A percentile compares a stretch with the other conserved stretches of the same genome.
Evolutionary conservation across 2,113 vertebrate species (phyloP).

Genomic region (Neopipo cinnamomea): DNA sequence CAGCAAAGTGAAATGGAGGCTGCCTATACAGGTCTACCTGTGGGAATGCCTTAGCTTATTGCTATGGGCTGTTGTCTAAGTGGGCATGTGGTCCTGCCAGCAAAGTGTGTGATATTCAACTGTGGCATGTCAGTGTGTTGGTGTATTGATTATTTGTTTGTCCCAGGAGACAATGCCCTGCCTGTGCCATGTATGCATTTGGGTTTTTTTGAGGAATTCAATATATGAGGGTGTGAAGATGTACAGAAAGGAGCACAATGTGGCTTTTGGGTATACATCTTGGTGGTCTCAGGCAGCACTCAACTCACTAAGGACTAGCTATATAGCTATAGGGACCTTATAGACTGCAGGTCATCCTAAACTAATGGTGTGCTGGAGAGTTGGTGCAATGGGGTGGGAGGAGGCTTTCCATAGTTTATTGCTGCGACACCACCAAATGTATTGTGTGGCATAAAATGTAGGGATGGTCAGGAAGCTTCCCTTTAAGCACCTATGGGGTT

Average conservation of each 20-base stretch:
- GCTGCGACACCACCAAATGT: not conserved
- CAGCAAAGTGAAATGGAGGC: not conserved
- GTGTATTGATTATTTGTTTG: not conserved
- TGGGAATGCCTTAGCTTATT: not conserved
- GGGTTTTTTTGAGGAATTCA: not conserved
- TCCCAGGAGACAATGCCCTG: not conserved
- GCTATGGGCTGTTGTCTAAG: not conserved
- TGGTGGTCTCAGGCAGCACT: not conserved
- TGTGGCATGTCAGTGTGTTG: not conserved
- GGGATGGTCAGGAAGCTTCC: not conserved
- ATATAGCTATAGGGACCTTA: not conserved
- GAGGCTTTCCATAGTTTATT: not conserved
- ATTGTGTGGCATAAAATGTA: not conserved
- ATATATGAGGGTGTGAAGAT: not conserved
- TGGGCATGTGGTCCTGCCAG: not conserved
- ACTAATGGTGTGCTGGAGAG: not conserved
- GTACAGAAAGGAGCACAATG: not conserved
- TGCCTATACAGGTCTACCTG: not conserved
- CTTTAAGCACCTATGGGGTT: not conserved
- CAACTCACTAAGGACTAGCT: not conserved
- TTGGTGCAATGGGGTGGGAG: not conserved
- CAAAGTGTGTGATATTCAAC: not conserved
- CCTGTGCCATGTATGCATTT: not conserved
- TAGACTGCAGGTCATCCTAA: not conserved
- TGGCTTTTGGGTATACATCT: not conserved